Evolutionary conservation across 2,888 invertebrate species (phyloP).

Genomic region (Drosophila paramelanica): DNA sequence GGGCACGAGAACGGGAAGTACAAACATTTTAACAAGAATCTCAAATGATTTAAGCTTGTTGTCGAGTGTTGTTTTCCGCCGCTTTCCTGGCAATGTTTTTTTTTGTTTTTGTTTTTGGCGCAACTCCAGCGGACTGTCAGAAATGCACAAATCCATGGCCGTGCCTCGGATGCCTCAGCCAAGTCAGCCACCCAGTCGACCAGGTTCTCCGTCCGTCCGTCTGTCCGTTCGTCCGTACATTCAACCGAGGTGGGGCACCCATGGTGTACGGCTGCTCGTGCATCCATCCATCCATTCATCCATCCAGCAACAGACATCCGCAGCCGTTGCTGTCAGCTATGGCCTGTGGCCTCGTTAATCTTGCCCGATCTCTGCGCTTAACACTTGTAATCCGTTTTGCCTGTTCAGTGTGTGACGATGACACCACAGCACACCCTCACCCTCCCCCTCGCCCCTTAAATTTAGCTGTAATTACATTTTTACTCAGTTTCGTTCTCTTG

Average conservation of each 20-base stretch:
- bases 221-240: too few species aligned
- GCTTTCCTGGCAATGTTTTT: background rate
- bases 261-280: constrained; percentile 10
- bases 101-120: constrained; percentile 50
- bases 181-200: constrained; percentile 20
- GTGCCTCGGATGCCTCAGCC: constrained; percentile 19
- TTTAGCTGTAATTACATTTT: constrained; percentile 45
- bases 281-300: constrained; percentile 45
- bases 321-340: constrained; percentile 62
- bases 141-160: constrained; percentile 71
- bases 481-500: background rate
- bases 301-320: constrained; percentile 46
- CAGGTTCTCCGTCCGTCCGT: background rate
- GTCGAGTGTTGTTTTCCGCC: constrained; percentile 7
- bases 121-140: constrained; percentile 72
- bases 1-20: constrained; percentile 7
- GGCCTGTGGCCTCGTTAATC: constrained; percentile 39
- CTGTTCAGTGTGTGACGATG: constrained; percentile 39
- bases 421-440: background rate
- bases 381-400: constrained; percentile 59
- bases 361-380: constrained; percentile 52
- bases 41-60: constrained; percentile 47
- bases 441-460: background rate
- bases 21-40: constrained; percentile 43
- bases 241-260: constrained; percentile 7